A percentile compares a stretch with the other conserved stretches of the same genome.
phyloP scores from a whole-genome alignment of 2,797 vertebrate species.

The Myotis myotis region DNA sequence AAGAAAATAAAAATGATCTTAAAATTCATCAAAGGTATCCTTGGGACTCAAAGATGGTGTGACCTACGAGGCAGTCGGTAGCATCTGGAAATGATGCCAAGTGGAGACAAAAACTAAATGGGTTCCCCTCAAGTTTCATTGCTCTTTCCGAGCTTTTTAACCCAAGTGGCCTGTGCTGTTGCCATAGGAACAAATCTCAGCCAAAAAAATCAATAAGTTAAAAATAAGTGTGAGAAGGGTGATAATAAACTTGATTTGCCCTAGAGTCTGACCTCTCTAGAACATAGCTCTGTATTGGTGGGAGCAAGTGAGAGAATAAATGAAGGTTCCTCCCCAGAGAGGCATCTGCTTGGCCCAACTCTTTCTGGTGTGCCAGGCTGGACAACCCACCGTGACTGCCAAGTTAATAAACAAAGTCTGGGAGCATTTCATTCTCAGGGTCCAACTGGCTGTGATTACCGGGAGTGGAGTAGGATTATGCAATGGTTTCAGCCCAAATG shows the following conservation, averaged over 20 bases:
- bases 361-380: neutral
- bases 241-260: neutral
- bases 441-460: neutral
- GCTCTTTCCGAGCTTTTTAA: slow-evolving; percentile 12
- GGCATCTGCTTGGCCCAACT: neutral
- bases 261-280: neutral
- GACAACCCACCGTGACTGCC: neutral
- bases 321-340: neutral
- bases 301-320: neutral
- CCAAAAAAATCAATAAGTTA: slow-evolving; percentile 63
- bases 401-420: neutral
- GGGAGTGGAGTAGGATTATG: neutral
- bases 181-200: slow-evolving; percentile 40
- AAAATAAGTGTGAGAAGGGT: slow-evolving; percentile 50
- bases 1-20: neutral
- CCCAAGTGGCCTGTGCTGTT: neutral
- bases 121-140: neutral
- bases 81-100: neutral
- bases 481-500: neutral
- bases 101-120: neutral
- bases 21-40: neutral
- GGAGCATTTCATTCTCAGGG: neutral
- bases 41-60: neutral
- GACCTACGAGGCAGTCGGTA: neutral
- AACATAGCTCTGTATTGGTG: neutral